Base-by-base conservation (phyloP, 2,888 invertebrate genomes). In the Disparrhopalites patrizii region DNA sequence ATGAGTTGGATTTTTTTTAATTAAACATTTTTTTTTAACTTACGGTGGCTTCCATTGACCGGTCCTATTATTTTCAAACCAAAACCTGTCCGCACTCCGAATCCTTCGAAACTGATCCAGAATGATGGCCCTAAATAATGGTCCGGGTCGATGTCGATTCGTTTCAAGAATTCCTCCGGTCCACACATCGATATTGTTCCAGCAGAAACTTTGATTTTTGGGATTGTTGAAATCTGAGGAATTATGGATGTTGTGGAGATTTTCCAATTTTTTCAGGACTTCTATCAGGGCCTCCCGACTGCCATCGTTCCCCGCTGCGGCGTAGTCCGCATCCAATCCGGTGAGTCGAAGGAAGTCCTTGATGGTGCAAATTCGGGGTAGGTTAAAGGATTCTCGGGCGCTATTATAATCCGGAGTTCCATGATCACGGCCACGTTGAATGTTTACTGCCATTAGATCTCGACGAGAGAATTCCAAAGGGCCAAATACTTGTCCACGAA, bases 391-490 rank as follows among this genome's bases (percentile, higher is more conserved):
- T 70, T 77, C 77, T 65, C 85, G 77, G 1, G 83, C 84, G 0
- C 82, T 81, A 76, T 85, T 85, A 77, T 84, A 86, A 78, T 85
- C 85, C 0, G 85, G 85, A 27, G 71, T 73, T 13, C 74, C 84
- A 75, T 84, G 83, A 74, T 84, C 84, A 60, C 84, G 77, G 13
- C 76, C 78, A 66, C 84, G 77, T 76, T 84, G 84, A 58, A 85
- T 82, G 75, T 84, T 84, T 15, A 84, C 70, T 3, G 84, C 84
- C 83, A 84, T 83, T 67, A 85, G 78, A 76, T 85, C 84, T 50
- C 83, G 78, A 61, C 84, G 76, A 1, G 84, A 83, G 76, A 85
- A 84, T 76, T 85, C 84, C 57, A 84, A 76, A 0, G 84, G 82
- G 1, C 84, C 84, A 77, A 84, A 84, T 18, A 85, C 82, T 67